These are phyloP conservation scores for Apodemus sylvaticus DNA, from an alignment of 2,113 vertebrate species.

Conservation along the genomic window DNA sequence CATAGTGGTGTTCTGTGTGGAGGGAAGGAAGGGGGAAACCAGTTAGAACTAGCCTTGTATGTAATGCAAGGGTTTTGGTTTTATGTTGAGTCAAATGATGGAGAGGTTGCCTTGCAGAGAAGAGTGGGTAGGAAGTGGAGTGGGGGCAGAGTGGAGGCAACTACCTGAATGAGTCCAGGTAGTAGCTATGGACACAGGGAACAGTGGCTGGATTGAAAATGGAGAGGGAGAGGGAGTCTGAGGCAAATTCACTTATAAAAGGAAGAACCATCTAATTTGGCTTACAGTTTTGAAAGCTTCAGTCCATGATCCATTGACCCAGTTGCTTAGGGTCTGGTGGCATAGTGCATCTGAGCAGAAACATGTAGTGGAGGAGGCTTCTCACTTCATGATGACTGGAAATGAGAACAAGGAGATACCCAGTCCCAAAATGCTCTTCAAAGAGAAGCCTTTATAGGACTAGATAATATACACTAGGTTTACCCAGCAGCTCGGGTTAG, in stretches of 20 bases:
- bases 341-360: background rate
- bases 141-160: background rate
- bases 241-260: background rate
- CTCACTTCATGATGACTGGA: background rate
- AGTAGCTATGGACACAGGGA: background rate
- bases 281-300: background rate
- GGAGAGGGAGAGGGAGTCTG: background rate
- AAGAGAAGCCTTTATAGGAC: background rate
- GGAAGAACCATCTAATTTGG: background rate
- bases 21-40: background rate
- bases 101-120: background rate
- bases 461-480: background rate
- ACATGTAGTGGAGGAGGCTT: too few relatives aligned
- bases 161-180: background rate
- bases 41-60: background rate
- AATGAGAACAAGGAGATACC: background rate
- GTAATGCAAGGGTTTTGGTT: background rate
- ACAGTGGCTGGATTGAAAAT: background rate
- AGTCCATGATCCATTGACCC: too few relatives aligned
- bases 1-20: background rate
- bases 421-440: background rate
- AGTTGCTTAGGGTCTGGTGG: background rate
- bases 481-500: background rate
- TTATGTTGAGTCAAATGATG: background rate
- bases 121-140: background rate